These are phyloP conservation scores for Baccha elongata DNA, from an alignment of 2,888 invertebrate species.

Conservation along the genomic window DNA sequence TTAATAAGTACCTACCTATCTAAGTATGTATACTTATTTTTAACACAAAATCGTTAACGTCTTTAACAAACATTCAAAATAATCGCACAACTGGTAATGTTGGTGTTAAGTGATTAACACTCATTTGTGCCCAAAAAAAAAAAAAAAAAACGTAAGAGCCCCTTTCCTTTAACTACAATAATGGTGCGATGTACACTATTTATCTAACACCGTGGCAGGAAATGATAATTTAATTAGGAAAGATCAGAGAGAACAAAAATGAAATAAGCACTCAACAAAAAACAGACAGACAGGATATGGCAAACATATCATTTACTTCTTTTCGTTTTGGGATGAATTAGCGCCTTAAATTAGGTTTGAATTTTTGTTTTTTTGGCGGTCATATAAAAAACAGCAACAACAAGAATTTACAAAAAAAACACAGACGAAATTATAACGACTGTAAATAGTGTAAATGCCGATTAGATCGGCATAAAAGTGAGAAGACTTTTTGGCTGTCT, in stretches of 20 bases:
- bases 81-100: slow-evolving; percentile 37
- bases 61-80: slow-evolving; percentile 43
- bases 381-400: neutral
- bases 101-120: slow-evolving; percentile 72
- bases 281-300: slow-evolving; percentile 62
- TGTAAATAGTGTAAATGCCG: slow-evolving; percentile 60
- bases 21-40: neutral
- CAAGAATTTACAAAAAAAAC: slow-evolving; percentile 10
- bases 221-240: slow-evolving; percentile 73
- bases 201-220: slow-evolving; percentile 63
- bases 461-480: slow-evolving; percentile 59
- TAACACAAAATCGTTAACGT: slow-evolving; percentile 46
- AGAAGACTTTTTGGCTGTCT: slow-evolving; percentile 43
- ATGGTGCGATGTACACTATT: slow-evolving; percentile 26
- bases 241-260: slow-evolving; percentile 36
- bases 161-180: slow-evolving; percentile 16
- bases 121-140: slow-evolving; percentile 41
- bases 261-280: slow-evolving; percentile 19
- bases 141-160: slow-evolving; percentile 14
- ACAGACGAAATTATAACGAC: slow-evolving; percentile 45
- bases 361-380: slow-evolving; percentile 27
- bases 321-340: slow-evolving; percentile 45
- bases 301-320: slow-evolving; percentile 63
- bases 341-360: slow-evolving; percentile 49
- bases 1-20: neutral